Percentiles rank a stretch among this genome's conserved stretches.
These are phyloP conservation scores for Patella depressa DNA, from an alignment of 2,888 invertebrate species.

Conservation along the genomic window DNA sequence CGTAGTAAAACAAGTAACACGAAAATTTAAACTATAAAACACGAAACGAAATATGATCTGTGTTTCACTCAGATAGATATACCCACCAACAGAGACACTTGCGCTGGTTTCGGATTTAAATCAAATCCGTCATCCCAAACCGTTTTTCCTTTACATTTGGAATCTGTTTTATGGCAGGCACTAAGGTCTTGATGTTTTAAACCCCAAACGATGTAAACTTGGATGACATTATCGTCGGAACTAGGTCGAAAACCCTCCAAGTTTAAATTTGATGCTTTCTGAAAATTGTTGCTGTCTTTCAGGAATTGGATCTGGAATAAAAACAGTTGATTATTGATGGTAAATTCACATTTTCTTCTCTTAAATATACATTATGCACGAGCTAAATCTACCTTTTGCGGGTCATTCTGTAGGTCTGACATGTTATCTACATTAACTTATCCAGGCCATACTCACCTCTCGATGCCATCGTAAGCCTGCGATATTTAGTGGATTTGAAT, in stretches of 20 bases:
- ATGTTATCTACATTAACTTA: no score
- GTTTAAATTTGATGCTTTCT: constrained; percentile 46
- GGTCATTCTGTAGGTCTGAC: no score
- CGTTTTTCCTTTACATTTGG: constrained; percentile 50
- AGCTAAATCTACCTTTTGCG: no score
- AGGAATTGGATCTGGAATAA: constrained; percentile 46
- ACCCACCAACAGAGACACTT: constrained; percentile 58
- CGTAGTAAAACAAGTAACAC: no score
- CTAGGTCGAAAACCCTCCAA: constrained; percentile 48
- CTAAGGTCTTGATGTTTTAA: constrained; percentile 43
- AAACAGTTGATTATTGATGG: constrained; percentile 20
- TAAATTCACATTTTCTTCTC: neutral
- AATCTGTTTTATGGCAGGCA: constrained; percentile 42
- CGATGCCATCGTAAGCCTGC: no score
- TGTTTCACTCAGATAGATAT: no score
- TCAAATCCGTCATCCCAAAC: constrained; percentile 60
- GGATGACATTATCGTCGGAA: constrained; percentile 25
- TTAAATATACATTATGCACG: neutral
- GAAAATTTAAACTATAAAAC: no score
- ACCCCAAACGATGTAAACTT: constrained; percentile 58
- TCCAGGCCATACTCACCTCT: no score
- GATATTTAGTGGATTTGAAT: no score
- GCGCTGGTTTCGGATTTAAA: constrained; percentile 55
- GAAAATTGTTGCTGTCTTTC: constrained; percentile 48
- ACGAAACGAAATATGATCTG: no score